Evolutionary conservation across 2,797 vertebrate genomes (phyloP), one percentile per base, ranked within the genome.

Genomic region (Triplophysa bombifrons): DNA sequence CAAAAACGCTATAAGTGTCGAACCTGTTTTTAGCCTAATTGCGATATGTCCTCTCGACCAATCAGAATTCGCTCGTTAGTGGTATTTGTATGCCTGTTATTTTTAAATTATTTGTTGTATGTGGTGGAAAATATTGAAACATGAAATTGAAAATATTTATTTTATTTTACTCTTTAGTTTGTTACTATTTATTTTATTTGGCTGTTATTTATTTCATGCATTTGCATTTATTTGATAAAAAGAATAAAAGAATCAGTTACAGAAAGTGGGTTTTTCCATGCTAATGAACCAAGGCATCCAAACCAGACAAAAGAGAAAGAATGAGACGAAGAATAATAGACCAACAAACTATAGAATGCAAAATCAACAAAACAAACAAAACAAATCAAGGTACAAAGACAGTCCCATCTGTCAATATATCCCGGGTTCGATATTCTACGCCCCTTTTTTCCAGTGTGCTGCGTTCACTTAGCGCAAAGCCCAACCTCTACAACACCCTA

Each of bases 401-500:
- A 53, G 60, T 48, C 34, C 30, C 34, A 56, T 79, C 30, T 44
- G 69, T 71, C 60, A 72, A 65, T 64, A 64, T 16, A 27, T 56
- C 69, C 58, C 34, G 53, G 17, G 76, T 65, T 71, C 10, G 56
- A 78, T 64, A 72, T 34, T 46, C 69, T 64, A 60, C 16, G 9
- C 48, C 19, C 63, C 17, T 19, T 30, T 44, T 69, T 58, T 53
- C 10, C 48, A 46, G 1, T 65, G 61, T 76, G 72, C 80, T 66
- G 27, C 13, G 41, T 63, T 50, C 9, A 5, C 55, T 8, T 71
- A 70, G n/a, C 3, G 6, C 27, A 63, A 58, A 56, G 60, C 76
- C 86, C 77, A 82, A 76, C 87, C 74, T 84, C 83, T 75, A 0
- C 0, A 77, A 55, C 58, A 82, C 87, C 86, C 83, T 83, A 64